Evolutionary conservation across 2,888 invertebrate species (phyloP), one percentile per base, ranked within the genome.

Genomic region (Epirrita christyi): DNA sequence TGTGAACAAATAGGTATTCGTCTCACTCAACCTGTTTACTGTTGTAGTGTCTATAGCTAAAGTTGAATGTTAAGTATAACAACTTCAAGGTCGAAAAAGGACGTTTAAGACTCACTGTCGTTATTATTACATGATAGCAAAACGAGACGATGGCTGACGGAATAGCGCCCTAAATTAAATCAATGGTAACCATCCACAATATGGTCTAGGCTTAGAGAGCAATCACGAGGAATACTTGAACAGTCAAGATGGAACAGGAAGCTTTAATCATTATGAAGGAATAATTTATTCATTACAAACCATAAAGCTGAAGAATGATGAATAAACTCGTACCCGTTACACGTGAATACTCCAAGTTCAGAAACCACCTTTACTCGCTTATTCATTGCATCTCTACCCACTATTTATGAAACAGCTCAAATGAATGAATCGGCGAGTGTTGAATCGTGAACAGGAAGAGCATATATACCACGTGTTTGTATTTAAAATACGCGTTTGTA

Each of bases 401-500:
- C 49, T 40, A 49, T 48, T 50, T 36, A 46, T 15, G 50, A 45
- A 55, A 44, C 49, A 15, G 41, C 28, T 41, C 45, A 42, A 51
- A 56, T 56, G 50, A 56, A 56, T 50, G 36, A 49, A 44, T 29
- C 43, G 47, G 0, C 5, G 41, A 54, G 15, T 37, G 46, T 27
- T 41, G 43, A 38, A 44, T 48, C 43, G 49, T 49, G 48, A 55
- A 45, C 50, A 44, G 45, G 48, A 50, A 50, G 27, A 38, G 40
- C 21, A 46, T 28, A 9, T n/a, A 36, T 55, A 48, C 48, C 36
- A 13, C 36, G 14, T 62, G 61, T 63, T 61, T 62, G 40, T 40
- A 53, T 61, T 57, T 29, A 54, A 59, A 64, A 61, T 58, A 56
- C 38, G 27, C 38, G 14, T 38, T 48, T 55, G 37, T 36, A 28